Evolutionary conservation across 1,140 invertebrate genomes (phyloP).

Genomic region (Brachionus rubens): DNA sequence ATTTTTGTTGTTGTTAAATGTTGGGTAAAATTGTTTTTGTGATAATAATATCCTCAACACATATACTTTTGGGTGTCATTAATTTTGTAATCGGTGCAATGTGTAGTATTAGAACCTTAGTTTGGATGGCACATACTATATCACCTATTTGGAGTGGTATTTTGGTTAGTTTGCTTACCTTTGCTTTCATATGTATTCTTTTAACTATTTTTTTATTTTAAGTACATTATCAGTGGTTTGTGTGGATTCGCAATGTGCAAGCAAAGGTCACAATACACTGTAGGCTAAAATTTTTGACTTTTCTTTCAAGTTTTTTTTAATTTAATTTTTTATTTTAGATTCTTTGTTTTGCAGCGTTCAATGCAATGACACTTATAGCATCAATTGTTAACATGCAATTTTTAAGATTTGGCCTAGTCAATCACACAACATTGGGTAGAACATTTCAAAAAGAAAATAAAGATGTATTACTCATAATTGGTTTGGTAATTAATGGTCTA

Average conservation of each 20-base stretch:
- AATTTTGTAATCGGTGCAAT: slow-evolving; percentile 58
- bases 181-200: slow-evolving; percentile 10
- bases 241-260: slow-evolving; percentile 51
- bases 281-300: slow-evolving; percentile 43
- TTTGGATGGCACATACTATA: slow-evolving; percentile 61
- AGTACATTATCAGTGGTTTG: slow-evolving; percentile 59
- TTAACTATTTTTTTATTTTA: slow-evolving; percentile 48
- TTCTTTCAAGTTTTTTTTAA: background rate
- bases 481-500: slow-evolving; percentile 53
- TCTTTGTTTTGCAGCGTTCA: slow-evolving; percentile 60
- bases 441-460: slow-evolving; percentile 58
- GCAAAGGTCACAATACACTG: slow-evolving; percentile 30
- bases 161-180: slow-evolving; percentile 56
- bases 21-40: slow-evolving; percentile 48
- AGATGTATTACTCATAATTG: slow-evolving; percentile 58
- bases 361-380: slow-evolving; percentile 59
- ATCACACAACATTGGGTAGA: slow-evolving; percentile 60
- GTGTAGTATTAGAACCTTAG: slow-evolving; percentile 56
- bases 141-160: slow-evolving; percentile 62
- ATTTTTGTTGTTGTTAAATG: too few relatives aligned
- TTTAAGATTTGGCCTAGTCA: slow-evolving; percentile 59
- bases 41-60: slow-evolving; percentile 54
- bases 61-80: slow-evolving; percentile 55
- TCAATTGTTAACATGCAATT: slow-evolving; percentile 61
- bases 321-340: slow-evolving; percentile 53